Evolutionary conservation across 2,888 invertebrate genomes (phyloP), one percentile per base, ranked within the genome.

Genomic region (Pycnomerus fuliginosus): DNA sequence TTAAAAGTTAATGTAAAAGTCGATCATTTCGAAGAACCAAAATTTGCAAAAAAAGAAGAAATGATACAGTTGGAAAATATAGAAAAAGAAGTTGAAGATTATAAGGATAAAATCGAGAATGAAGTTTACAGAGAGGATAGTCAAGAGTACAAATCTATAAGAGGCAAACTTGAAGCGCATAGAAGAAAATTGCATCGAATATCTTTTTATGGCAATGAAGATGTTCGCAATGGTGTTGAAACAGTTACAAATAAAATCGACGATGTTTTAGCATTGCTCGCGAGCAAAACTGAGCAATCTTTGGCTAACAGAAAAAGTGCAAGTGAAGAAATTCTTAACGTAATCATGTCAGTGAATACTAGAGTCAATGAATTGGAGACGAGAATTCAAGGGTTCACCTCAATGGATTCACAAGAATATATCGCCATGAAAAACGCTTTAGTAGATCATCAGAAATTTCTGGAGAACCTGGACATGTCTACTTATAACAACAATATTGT

Each of bases 331-430:
- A 28, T 46, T 23, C 8, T 46, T 13, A 32, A 27, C 12, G 46
- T 41, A 16, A 42, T 46, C 12, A 37, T 46, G 23, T 23, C 23
- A 3, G 34, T 46, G 4, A 29, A 34, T n/a, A 46, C 24, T 2
- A 20, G 33, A 29, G 25, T 42, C 2, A 27, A 37, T n/a, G 46
- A 46, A 11, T 29, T 41, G 24, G 42, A 37, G 11, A 13, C 2
- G 2, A 45, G 37, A 23, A 40, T 45, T 8, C 12, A 35, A 20
- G 10, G 16, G 20, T 24, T 11, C 13, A 16, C n/a, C 7, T 13
- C 8, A 3, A 28, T 16, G 1, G 5, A 11, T 1, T 8, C n/a
- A 8, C 5, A 14, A 10, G 33, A 46, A 14, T 32, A 17, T 7
- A 22, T 37, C n/a, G 23, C 39, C 1, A 44, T 39, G 14, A 38